Base-by-base conservation (phyloP, 1,140 invertebrate genomes). In the Drosophila ananassae region DNA sequence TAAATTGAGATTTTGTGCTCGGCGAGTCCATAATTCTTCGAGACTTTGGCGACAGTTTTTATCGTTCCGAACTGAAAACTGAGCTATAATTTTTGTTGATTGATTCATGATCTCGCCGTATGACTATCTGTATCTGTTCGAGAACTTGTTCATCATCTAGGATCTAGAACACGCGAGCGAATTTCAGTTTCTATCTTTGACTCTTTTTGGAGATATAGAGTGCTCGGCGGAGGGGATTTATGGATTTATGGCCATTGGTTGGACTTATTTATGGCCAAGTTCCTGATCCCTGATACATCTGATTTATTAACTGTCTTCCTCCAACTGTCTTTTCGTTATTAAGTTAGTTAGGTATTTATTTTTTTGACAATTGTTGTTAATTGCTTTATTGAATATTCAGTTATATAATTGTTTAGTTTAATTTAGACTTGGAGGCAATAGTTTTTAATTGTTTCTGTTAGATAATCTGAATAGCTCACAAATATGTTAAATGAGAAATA, bases 171-270 rank as follows among this genome's bases (percentile, higher is more conserved):
- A 28, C 25, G 25, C 54, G 39, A 41, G 51, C 17, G 12, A 25
- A 63, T 62, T 50, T 28, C 25, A 63, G 47, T 63, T 64, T 63
- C 46, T 66, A 66, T 66, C 63, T 66, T 63, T 24, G 50, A 63
- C 0, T 8, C 9, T 34, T 41, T 37, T 9, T 3, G 34, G 39
- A 63, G 59, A 48, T 66, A 32, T 32, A n/a, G 8, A 30, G 30
- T 6, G 25, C 25, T 28, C 5, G 9, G 21, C 21, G 30, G 34
- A 22, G n/a, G 10, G 10, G 13, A 63, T 66, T 66, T 66, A 67
- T 67, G 46, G 2, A 48, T 47, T 22, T 37, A 25, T 17, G 21
- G 17, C 34, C 34, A 37, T 37, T 37, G 12, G 10, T 30, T 34
- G 3, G 3, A 3, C n/a, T 12, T 30, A 46, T 54, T 55, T 59